A percentile compares a stretch with the other conserved stretches of the same genome.
These are phyloP conservation scores for Pao palembangensis DNA, from an alignment of 2,113 vertebrate genomes.

Conservation along the genomic window DNA sequence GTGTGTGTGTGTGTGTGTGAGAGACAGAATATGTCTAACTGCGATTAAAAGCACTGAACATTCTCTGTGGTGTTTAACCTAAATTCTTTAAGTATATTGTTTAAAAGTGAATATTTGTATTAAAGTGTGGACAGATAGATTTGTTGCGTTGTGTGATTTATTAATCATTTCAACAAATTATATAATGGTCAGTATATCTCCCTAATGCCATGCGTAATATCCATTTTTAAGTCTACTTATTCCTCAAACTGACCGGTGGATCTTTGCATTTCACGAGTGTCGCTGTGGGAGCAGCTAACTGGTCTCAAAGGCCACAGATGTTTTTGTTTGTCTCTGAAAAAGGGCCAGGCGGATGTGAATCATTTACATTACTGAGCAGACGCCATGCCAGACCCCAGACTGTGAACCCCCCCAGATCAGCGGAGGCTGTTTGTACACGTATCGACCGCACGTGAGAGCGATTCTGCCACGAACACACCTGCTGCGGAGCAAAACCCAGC, in stretches of 20 bases:
- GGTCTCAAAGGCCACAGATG: background rate
- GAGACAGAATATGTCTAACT: background rate
- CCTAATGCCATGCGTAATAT: too few relatives aligned
- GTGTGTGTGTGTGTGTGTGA: background rate
- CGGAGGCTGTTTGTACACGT: background rate
- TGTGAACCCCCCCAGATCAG: slow-evolving; percentile 8
- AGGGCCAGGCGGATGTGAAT: slow-evolving; percentile 22
- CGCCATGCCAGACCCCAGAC: slow-evolving; percentile 7
- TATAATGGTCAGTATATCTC: too few relatives aligned
- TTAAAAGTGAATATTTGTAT: slow-evolving; percentile 6
- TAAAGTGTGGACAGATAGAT: background rate
- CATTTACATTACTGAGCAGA: slow-evolving; percentile 29
- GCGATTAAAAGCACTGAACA: slow-evolving; percentile 1
- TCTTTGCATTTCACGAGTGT: too few relatives aligned
- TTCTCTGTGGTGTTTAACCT: slow-evolving; percentile 8
- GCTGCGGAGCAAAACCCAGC: background rate
- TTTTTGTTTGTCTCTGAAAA: slow-evolving; percentile 22
- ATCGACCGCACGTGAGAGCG: too few relatives aligned
- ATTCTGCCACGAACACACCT: too few relatives aligned
- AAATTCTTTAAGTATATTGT: background rate
- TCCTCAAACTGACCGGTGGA: background rate
- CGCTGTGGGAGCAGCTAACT: too few relatives aligned
- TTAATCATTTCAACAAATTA: too few relatives aligned
- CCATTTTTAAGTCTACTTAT: too few relatives aligned
- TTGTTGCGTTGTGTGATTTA: background rate